A percentile compares a stretch with the other conserved stretches of the same genome.
Evolutionary conservation across 2,113 vertebrate genomes (phyloP).

Genomic region (Podiceps cristatus): DNA sequence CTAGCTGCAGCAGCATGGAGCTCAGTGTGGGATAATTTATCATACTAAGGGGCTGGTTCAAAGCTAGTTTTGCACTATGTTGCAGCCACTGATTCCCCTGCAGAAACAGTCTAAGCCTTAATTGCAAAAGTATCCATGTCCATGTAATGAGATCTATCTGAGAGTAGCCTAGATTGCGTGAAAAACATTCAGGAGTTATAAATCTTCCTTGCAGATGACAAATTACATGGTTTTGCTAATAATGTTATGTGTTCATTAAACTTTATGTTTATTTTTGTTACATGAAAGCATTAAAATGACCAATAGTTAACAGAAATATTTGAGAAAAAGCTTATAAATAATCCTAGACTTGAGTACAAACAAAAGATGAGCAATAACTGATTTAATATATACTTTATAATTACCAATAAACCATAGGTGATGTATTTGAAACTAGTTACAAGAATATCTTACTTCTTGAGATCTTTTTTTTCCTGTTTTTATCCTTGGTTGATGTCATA

Average conservation of each 20-base stretch:
- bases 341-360: background rate
- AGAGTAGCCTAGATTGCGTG: background rate
- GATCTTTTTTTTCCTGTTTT: background rate
- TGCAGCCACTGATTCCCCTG: background rate
- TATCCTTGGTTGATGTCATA: background rate
- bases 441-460: background rate
- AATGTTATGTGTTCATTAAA: background rate
- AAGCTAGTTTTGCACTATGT: background rate
- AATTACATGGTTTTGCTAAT: background rate
- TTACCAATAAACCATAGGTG: background rate
- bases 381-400: background rate
- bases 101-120: background rate
- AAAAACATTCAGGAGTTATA: background rate
- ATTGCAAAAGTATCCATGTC: background rate
- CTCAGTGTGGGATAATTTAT: background rate
- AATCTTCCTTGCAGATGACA: background rate
- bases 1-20: background rate
- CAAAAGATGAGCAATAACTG: background rate
- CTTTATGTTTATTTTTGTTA: background rate
- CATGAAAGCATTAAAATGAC: background rate
- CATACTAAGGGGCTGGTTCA: background rate
- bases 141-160: background rate
- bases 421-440: background rate
- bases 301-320: background rate
- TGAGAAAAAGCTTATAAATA: background rate